These are phyloP conservation scores for Streblospio benedicti DNA, from an alignment of 1,140 invertebrate genomes.

Conservation along the genomic window DNA sequence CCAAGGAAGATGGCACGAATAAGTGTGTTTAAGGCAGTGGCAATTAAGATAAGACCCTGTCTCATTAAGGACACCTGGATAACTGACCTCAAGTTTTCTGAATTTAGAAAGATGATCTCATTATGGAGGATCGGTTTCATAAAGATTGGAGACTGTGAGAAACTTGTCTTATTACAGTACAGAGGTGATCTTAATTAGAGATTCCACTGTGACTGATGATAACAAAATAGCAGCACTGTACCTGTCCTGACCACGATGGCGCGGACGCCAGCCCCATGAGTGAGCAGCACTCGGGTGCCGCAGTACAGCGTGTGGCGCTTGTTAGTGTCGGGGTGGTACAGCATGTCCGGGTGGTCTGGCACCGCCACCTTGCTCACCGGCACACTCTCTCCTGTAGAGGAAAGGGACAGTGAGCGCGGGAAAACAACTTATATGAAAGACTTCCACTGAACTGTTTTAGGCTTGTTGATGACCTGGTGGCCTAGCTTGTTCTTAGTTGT, in stretches of 20 bases:
- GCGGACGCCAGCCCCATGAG: slow-evolving; percentile 54
- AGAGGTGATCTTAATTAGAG: background rate
- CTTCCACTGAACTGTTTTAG: no score
- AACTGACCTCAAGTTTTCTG: no score
- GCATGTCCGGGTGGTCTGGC: background rate
- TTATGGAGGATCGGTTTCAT: no score
- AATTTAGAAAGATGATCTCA: no score
- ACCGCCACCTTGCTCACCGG: slow-evolving; percentile 33
- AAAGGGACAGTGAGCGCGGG: no score
- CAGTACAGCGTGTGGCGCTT: slow-evolving; percentile 54
- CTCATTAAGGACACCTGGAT: no score
- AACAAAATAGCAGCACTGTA: background rate
- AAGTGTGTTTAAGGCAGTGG: no score
- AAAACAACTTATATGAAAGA: no score
- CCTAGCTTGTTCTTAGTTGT: no score
- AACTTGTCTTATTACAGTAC: background rate
- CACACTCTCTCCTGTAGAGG: slow-evolving; percentile 33
- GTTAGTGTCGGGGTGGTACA: background rate
- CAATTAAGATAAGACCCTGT: no score
- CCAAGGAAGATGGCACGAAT: no score
- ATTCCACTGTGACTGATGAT: background rate
- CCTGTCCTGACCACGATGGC: slow-evolving; percentile 67
- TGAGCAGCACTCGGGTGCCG: slow-evolving; percentile 87
- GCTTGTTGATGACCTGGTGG: no score
- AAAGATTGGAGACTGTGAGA: background rate